These are phyloP conservation scores for Bufotes viridis DNA, from an alignment of 2,797 vertebrate genomes.

Conservation along the genomic window DNA sequence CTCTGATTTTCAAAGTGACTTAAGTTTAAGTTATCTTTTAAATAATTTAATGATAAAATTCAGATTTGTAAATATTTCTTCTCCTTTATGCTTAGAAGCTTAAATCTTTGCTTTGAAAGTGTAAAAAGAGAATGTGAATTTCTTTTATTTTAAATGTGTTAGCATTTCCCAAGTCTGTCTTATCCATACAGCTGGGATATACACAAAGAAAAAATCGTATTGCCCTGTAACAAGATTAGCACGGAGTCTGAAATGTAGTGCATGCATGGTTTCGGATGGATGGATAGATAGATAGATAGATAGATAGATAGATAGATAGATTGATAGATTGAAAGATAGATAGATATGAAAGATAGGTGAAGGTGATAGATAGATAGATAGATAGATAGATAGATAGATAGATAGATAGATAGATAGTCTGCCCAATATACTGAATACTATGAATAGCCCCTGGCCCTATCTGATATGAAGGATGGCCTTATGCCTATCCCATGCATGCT, in stretches of 20 bases:
- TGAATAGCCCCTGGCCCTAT: too few species aligned
- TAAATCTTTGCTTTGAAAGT: not conserved
- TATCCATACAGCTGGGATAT: not conserved
- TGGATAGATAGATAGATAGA: not conserved
- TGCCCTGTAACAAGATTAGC: not conserved
- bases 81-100: not conserved
- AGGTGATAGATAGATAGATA: too few species aligned
- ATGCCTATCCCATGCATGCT: too few species aligned
- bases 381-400: too few species aligned
- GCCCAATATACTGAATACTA: too few species aligned
- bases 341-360: too few species aligned
- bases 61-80: not conserved
- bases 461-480: too few species aligned
- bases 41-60: not conserved
- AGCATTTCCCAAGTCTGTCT: not conserved
- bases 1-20: slow-evolving; percentile 13
- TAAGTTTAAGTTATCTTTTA: not conserved
- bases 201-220: not conserved
- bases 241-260: too few species aligned
- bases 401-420: too few species aligned
- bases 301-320: not conserved
- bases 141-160: not conserved
- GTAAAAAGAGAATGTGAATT: not conserved
- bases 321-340: too few species aligned
- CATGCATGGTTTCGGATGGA: too few species aligned